Conservation (phyloP, 2,888 invertebrate species). For the Pyrrhosoma nymphula region DNA sequence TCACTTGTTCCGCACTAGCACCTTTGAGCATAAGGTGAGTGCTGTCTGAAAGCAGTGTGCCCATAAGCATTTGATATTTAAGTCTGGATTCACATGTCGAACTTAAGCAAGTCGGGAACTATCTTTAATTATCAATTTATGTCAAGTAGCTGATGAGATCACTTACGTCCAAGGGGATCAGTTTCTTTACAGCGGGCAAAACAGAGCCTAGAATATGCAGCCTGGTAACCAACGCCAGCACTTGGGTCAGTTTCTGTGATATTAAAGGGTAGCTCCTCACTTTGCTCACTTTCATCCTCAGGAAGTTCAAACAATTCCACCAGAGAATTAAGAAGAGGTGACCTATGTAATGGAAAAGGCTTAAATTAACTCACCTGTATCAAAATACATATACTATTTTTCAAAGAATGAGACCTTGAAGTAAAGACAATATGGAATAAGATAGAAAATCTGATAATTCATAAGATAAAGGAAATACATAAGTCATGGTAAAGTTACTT, state of each 20-base stretch:
- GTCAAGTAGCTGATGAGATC: too few relatives aligned
- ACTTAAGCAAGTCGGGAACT: too few relatives aligned
- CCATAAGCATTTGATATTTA: too few relatives aligned
- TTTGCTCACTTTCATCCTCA: constrained; percentile 89
- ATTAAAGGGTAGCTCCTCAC: constrained; percentile 86
- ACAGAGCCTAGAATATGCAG: constrained; percentile 91
- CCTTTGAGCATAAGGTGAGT: too few relatives aligned
- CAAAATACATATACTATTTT: not conserved
- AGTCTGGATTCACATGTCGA: too few relatives aligned
- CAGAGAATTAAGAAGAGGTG: constrained; percentile 83
- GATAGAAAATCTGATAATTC: too few relatives aligned
- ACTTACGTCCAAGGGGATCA: constrained; percentile 87
- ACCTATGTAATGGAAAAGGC: constrained; percentile 75
- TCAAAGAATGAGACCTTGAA: not conserved
- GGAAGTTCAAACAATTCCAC: constrained; percentile 94
- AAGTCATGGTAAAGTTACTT: too few relatives aligned
- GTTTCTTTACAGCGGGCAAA: constrained; percentile 88
- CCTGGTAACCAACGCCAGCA: constrained; percentile 85
- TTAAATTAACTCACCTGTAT: not conserved
- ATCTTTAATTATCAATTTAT: too few relatives aligned
- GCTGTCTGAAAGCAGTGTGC: too few relatives aligned
- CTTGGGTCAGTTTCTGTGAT: constrained; percentile 44
- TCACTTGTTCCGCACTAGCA: too few relatives aligned
- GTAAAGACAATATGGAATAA: too few relatives aligned
- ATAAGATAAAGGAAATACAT: too few relatives aligned